Evolutionary conservation across 2,888 invertebrate genomes (phyloP), one percentile per base, ranked within the genome.

Genomic region (Allophyes oxyacanthae): DNA sequence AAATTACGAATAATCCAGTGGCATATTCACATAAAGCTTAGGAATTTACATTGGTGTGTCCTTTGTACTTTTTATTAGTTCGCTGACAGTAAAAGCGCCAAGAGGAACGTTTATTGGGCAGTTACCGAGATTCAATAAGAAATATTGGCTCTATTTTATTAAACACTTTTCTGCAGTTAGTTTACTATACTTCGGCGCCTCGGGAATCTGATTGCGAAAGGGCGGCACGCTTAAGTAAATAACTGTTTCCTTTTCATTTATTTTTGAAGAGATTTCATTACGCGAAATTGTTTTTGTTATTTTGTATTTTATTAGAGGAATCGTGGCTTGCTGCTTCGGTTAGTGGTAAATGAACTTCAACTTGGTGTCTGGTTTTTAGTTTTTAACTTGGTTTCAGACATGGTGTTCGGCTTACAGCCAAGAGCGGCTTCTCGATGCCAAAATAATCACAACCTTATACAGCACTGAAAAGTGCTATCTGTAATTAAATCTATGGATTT

Each of bases 101-200:
- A 59, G 72, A 61, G 75, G 74, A 74, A 68, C 80, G 79, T 84
- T 89, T 89, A 89, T 88, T 86, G 83, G 85, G 82, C 82, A 83
- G 84, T 86, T 83, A 84, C 84, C 64, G 82, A 81, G 85, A 85
- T 88, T 86, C 84, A 87, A 88, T 86, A 84, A 82, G 82, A 79
- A 83, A 84, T 87, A 88, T 86, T 84, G 81, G 72, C 62, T 77
- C 61, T 72, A 64, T 75, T 78, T 75, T 72, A 72, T 63, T 67
- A 71, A 57, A 33, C 54, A 48, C 14, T 55, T 40, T 20, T 44
- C 45, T 41, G 54, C 40, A 28, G 45, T 36, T 26, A 30, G 26
- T 43, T n/a, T 40, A 20, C 34, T 55, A 41, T 46, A 26, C 43
- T 49, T 53, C 36, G 43, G 28, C 6, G 40, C 8, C 28, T 44